Evolutionary conservation across 2,888 invertebrate genomes (phyloP).

Genomic region (Apantesis nais): DNA sequence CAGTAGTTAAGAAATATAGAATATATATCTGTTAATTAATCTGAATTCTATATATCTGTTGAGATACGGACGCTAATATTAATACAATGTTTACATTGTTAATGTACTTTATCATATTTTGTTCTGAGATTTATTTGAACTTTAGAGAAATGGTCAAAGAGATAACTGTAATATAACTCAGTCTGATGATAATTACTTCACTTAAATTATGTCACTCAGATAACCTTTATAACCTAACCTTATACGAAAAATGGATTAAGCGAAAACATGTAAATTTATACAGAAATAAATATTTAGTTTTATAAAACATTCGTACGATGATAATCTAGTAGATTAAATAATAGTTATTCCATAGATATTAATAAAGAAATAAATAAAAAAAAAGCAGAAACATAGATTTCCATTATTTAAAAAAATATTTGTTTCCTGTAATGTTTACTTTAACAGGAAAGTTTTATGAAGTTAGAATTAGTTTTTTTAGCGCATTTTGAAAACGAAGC

Average conservation of each 20-base stretch:
- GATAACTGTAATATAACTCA: neutral
- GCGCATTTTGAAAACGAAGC: conserved; percentile 28
- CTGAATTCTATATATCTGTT: too few species aligned
- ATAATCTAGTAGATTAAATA: too few species aligned
- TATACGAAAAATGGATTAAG: neutral
- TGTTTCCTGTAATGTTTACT: neutral
- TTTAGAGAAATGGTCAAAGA: neutral
- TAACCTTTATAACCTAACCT: neutral
- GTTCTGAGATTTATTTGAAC: too few species aligned
- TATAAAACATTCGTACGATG: too few species aligned
- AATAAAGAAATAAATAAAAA: neutral
- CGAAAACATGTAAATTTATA: too few species aligned
- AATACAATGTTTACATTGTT: too few species aligned
- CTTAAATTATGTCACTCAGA: neutral
- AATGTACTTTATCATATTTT: too few species aligned
- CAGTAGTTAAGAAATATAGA: too few species aligned
- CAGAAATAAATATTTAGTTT: too few species aligned
- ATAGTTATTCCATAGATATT: too few species aligned
- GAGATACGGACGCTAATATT: too few species aligned
- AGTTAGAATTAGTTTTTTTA: conserved; percentile 18
- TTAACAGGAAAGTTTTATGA: conserved; percentile 7
- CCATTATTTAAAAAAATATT: neutral
- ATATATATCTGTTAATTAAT: too few species aligned
- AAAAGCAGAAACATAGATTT: neutral
- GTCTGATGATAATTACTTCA: neutral